Conservation (phyloP, 2,797 vertebrate genomes). For the Craterocephalus amniculus region DNA sequence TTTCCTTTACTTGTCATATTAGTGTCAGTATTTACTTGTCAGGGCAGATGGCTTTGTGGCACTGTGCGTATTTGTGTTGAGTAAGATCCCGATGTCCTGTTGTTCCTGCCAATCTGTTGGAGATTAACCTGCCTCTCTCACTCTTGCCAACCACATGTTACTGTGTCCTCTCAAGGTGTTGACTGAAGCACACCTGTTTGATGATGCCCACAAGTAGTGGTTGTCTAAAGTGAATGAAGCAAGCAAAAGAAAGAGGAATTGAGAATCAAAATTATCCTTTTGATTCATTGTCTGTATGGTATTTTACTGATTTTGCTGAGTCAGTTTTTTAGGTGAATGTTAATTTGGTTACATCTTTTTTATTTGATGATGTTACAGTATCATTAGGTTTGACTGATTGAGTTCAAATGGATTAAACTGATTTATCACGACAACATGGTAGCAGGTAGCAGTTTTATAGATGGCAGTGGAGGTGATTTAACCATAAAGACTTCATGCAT, state of each 20-base stretch:
- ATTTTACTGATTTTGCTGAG: background rate
- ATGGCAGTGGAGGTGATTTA: no score
- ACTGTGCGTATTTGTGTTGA: constrained; percentile 20
- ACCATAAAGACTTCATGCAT: no score
- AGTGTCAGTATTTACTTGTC: background rate
- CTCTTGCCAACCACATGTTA: constrained; percentile 35
- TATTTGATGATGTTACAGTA: background rate
- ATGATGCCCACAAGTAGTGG: constrained; percentile 11
- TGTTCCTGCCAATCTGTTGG: constrained; percentile 55
- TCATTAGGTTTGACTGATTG: constrained; percentile 2
- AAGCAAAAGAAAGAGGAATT: background rate
- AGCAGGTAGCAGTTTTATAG: background rate
- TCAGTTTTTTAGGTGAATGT: constrained; percentile 1
- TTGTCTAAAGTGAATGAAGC: background rate
- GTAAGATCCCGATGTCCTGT: constrained; percentile 21
- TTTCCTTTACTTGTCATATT: constrained; percentile 8
- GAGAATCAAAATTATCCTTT: background rate
- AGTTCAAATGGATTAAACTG: constrained; percentile 14
- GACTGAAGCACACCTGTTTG: constrained; percentile 26
- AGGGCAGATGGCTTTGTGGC: constrained; percentile 8
- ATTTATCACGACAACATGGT: constrained; percentile 13
- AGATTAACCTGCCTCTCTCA: constrained; percentile 50
- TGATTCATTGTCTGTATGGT: background rate
- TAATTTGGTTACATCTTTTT: background rate
- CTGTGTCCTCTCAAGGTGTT: constrained; percentile 23